Evolutionary conservation across 2,888 invertebrate species (phyloP).

Genomic region (Mystacides longicornis): DNA sequence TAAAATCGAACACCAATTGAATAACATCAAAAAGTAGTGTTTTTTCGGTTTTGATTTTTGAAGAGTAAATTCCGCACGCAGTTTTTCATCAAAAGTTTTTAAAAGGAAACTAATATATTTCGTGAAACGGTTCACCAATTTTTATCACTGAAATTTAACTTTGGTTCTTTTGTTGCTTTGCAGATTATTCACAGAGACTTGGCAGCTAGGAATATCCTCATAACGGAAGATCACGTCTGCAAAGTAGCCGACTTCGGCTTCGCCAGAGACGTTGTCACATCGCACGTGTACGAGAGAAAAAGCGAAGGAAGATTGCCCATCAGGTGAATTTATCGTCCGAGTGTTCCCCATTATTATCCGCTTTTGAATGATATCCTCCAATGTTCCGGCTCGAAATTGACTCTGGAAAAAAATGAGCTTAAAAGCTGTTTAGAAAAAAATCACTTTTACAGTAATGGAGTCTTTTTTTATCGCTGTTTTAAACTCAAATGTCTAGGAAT

Average conservation of each 20-base stretch:
- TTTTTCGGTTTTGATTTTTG: no score
- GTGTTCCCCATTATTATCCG: neutral
- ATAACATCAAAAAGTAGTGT: no score
- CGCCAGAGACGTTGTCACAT: conserved; percentile 79
- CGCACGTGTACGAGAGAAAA: conserved; percentile 83
- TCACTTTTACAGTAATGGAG: no score
- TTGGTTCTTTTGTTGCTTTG: conserved; percentile 28
- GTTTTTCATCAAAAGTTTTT: no score
- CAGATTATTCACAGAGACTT: conserved; percentile 86
- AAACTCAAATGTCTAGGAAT: no score
- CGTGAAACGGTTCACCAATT: no score
- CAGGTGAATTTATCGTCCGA: conserved; percentile 40
- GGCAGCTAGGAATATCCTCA: conserved; percentile 81
- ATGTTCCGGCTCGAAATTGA: no score
- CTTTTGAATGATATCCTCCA: neutral
- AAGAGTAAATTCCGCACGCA: no score
- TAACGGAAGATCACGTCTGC: conserved; percentile 79
- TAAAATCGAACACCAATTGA: no score
- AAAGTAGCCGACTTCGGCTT: conserved; percentile 94
- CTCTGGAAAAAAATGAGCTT: neutral
- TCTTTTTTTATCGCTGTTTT: no score
- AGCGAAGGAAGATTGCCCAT: conserved; percentile 74
- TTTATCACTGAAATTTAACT: no score
- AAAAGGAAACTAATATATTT: no score
- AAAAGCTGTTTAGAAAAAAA: neutral